phyloP scores from a whole-genome alignment of 2,113 vertebrate species.

The Brienomyrus brachyistius region DNA sequence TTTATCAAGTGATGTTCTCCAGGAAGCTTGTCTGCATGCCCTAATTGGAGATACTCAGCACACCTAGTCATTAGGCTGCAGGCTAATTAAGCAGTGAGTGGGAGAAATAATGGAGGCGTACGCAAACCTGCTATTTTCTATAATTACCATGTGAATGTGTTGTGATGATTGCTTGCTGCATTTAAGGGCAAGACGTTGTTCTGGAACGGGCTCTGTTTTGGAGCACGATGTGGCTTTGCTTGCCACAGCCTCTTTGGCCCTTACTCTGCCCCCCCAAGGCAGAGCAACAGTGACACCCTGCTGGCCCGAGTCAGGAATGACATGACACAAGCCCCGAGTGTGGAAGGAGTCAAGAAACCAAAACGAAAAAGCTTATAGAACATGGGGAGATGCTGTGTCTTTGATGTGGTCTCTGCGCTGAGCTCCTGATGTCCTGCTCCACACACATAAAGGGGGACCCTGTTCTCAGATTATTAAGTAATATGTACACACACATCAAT shows the following conservation, averaged over 20 bases:
- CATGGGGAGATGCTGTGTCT: neutral
- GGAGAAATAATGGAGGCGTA: neutral
- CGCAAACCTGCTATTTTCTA: neutral
- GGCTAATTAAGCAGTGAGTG: constrained; percentile 9
- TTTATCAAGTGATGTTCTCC: neutral
- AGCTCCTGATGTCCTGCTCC: neutral
- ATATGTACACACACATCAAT: neutral
- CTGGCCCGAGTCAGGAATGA: neutral
- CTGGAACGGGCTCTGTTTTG: neutral
- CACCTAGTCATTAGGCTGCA: constrained; percentile 1
- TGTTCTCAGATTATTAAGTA: neutral
- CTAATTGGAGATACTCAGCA: constrained; percentile 5
- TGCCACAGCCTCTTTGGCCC: neutral
- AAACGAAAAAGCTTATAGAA: neutral
- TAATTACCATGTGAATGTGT: constrained; percentile 15
- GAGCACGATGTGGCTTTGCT: neutral
- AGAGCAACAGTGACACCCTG: neutral
- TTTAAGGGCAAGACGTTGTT: neutral
- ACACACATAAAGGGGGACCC: neutral
- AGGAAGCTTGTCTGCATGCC: neutral
- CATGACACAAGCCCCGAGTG: neutral
- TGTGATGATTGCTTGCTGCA: constrained; percentile 7
- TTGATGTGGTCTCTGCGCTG: neutral
- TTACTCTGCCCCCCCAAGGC: neutral
- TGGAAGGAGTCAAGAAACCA: neutral